Conservation (phyloP, 2,888 invertebrate genomes). For the Volucella inanis region DNA sequence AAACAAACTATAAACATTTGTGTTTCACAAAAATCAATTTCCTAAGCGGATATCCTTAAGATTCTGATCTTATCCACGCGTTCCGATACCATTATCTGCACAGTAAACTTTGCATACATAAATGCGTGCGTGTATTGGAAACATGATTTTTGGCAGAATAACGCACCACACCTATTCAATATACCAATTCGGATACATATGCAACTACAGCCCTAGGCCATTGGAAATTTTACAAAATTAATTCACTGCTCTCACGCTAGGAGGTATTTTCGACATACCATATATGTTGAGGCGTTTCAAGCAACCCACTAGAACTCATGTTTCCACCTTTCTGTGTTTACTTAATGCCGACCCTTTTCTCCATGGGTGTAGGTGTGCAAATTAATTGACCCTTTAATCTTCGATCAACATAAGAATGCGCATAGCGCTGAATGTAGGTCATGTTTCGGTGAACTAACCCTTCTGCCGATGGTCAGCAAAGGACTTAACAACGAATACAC, state of each 20-base stretch:
- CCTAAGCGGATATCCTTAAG: conserved; percentile 53
- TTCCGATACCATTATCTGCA: conserved; percentile 34
- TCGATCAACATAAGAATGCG: conserved; percentile 47
- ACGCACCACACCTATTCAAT: conserved; percentile 51
- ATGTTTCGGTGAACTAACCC: conserved; percentile 10
- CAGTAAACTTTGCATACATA: conserved; percentile 33
- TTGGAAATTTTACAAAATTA: conserved; percentile 53
- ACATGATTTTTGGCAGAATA: conserved; percentile 55
- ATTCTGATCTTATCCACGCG: conserved; percentile 24
- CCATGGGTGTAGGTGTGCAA: conserved; percentile 33
- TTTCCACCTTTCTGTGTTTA: conserved; percentile 54
- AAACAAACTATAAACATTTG: conserved; percentile 48
- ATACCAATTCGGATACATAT: conserved; percentile 35
- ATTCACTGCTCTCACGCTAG: conserved; percentile 67
- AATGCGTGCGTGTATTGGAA: conserved; percentile 49
- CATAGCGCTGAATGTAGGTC: conserved; percentile 22
- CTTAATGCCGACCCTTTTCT: conserved; percentile 42
- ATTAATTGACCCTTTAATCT: conserved; percentile 67
- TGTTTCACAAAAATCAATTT: conserved; percentile 58
- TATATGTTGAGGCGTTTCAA: conserved; percentile 17
- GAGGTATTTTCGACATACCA: conserved; percentile 4
- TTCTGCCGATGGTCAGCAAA: neutral
- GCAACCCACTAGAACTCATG: conserved; percentile 55
- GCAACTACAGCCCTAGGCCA: conserved; percentile 22
- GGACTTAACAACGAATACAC: too few relatives aligned